Percentiles rank a stretch among this genome's conserved stretches.
Conservation (phyloP, 2,797 vertebrate species). For the Lutjanus campechanus region DNA sequence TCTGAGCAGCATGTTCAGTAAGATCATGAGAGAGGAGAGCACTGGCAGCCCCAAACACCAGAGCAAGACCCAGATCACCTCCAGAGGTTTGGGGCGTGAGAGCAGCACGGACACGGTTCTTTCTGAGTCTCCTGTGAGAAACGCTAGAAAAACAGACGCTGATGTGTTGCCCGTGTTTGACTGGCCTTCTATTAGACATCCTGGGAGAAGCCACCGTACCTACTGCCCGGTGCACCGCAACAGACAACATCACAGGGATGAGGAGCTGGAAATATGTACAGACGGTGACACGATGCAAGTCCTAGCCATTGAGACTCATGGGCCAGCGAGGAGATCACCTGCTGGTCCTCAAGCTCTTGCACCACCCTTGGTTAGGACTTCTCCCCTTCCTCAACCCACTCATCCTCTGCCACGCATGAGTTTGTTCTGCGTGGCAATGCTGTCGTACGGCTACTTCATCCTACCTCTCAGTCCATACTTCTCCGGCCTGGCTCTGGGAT, state of each 20-base stretch:
- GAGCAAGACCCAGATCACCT: slow-evolving; percentile 58
- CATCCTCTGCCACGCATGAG: slow-evolving; percentile 81
- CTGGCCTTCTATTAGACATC: slow-evolving; percentile 70
- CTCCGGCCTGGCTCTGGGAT: slow-evolving; percentile 89
- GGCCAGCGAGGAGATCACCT: background rate
- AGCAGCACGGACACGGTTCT: slow-evolving; percentile 61
- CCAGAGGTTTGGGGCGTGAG: slow-evolving; percentile 64
- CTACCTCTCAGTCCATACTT: slow-evolving; percentile 89
- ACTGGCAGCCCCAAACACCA: slow-evolving; percentile 78
- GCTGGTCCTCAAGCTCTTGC: slow-evolving; percentile 15
- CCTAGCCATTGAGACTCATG: slow-evolving; percentile 55
- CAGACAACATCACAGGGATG: slow-evolving; percentile 54
- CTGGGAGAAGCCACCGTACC: slow-evolving; percentile 38
- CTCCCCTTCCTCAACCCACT: slow-evolving; percentile 26
- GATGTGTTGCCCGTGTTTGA: slow-evolving; percentile 74
- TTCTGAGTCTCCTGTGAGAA: slow-evolving; percentile 71
- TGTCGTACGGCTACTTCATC: slow-evolving; percentile 90
- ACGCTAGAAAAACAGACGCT: slow-evolving; percentile 62
- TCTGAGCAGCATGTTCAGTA: slow-evolving; percentile 89
- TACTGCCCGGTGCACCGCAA: slow-evolving; percentile 68
- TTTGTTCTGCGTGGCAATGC: slow-evolving; percentile 83
- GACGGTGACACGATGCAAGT: slow-evolving; percentile 85
- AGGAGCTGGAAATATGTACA: slow-evolving; percentile 83
- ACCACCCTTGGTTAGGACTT: background rate
- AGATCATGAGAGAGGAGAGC: slow-evolving; percentile 90